Evolutionary conservation across 1,140 invertebrate genomes (phyloP), one percentile per base, ranked within the genome.

Genomic region (Bombus polaris): DNA sequence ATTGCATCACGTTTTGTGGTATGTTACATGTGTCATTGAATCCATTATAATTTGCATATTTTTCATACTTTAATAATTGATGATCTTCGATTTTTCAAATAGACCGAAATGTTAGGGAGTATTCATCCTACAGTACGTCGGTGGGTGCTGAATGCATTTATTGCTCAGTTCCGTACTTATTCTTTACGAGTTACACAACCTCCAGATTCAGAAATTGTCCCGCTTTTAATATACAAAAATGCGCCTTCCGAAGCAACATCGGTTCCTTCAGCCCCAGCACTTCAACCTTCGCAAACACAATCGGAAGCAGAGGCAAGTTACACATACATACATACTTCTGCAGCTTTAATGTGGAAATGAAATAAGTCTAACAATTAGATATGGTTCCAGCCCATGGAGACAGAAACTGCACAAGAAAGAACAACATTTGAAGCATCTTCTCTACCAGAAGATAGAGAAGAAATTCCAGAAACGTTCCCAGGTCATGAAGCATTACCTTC

Each of bases 401-500:
- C 92, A 12, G 93, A 95, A 73, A 32, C 76, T 35, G 47, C 83
- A 10, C 92, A 91, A 71, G 89, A 92, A 32, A 93, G 89, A 84
- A 42, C 89, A 35, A 86, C 78, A 10, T 86, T 89, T 39, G 92
- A 94, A 81, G 65, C 88, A 8, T 71, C 90, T 2, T 65, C 90
- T 3, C 37, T 90, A 73, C 87, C 90, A 22, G 92, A 93, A 32
- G 92, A 93, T 15, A 87, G 88, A 39, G 93, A 94, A 86, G 93
- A 94, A 79, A 87, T 93, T 76, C 92, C 93, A 8, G 91, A 89
- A 88, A 94, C 91, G 42, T 95, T 95, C 47, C 91, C 94, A n/a
- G 94, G 94, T 73, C 93, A 95, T 35, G 93, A 93, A 85, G 81
- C 90, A 59, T 86, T 96, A 78, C 96, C 96, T 84, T 88, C 94